phyloP scores from a whole-genome alignment of 2,797 vertebrate species.

The Rhabdomys pumilio region DNA sequence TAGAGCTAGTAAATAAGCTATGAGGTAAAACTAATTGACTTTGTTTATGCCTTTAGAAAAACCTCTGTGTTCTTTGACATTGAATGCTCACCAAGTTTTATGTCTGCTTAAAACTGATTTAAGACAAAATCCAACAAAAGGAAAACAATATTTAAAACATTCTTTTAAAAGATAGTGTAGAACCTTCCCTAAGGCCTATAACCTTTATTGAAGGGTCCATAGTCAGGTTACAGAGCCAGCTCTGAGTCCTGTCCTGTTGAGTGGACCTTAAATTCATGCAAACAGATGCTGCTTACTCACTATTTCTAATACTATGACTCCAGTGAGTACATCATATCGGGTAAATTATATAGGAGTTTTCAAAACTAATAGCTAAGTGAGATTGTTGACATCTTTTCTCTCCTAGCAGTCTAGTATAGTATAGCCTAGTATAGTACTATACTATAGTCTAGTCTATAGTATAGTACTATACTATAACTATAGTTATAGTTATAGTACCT shows the following conservation, averaged over 20 bases:
- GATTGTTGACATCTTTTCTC: neutral
- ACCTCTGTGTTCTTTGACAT: conserved; percentile 24
- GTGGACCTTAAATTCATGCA: neutral
- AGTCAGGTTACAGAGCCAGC: neutral
- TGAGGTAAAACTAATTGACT: conserved; percentile 36
- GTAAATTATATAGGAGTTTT: neutral
- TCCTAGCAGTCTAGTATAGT: no score
- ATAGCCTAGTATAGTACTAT: no score
- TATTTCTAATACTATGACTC: neutral
- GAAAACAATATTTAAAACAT: conserved; percentile 1
- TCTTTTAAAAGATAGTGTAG: neutral
- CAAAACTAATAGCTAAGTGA: neutral
- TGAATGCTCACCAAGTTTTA: conserved; percentile 26
- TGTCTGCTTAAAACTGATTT: conserved; percentile 46
- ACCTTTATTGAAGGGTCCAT: neutral
- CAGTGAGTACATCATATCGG: no score
- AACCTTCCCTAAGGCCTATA: neutral
- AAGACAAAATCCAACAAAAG: conserved; percentile 25
- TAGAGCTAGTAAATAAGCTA: neutral
- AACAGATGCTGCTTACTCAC: neutral
- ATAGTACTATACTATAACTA: no score
- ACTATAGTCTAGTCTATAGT: no score
- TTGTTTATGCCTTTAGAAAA: conserved; percentile 43
- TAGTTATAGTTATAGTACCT: neutral
- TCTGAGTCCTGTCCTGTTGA: neutral